phyloP scores from a whole-genome alignment of 2,113 vertebrate species.

The Cardinalis cardinalis region DNA sequence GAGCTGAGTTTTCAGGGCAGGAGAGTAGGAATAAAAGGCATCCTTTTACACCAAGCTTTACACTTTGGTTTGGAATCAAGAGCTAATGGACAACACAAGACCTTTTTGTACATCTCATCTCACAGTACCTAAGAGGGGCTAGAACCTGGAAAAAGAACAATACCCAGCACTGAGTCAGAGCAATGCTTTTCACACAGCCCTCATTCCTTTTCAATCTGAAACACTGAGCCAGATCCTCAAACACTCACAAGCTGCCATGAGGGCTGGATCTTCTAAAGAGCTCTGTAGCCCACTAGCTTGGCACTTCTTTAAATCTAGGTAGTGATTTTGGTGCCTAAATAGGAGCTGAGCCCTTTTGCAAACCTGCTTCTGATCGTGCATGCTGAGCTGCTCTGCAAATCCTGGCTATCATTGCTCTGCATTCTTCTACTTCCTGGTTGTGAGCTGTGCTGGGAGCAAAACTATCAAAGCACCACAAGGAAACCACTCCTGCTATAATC shows the following conservation, averaged over 20 bases:
- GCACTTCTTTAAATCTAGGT: neutral
- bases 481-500: constrained; percentile 57
- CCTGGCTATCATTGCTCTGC: constrained; percentile 35
- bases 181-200: neutral
- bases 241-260: neutral
- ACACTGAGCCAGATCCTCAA: neutral
- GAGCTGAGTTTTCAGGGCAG: neutral
- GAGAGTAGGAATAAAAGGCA: neutral
- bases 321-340: constrained; percentile 24
- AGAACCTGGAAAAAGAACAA: neutral
- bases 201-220: neutral
- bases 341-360: constrained; percentile 50
- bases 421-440: constrained; percentile 56
- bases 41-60: neutral
- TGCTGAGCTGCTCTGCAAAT: constrained; percentile 56
- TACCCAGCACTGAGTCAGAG: neutral
- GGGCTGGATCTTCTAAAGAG: neutral
- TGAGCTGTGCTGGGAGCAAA: constrained; percentile 53
- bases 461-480: constrained; percentile 58
- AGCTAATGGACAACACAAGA: neutral
- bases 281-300: neutral
- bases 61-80: neutral
- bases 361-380: neutral
- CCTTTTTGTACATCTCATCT: neutral
- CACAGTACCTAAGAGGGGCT: neutral